Evolutionary conservation across 1,140 invertebrate species (phyloP).

Genomic region (Euura saliciscinereae): DNA sequence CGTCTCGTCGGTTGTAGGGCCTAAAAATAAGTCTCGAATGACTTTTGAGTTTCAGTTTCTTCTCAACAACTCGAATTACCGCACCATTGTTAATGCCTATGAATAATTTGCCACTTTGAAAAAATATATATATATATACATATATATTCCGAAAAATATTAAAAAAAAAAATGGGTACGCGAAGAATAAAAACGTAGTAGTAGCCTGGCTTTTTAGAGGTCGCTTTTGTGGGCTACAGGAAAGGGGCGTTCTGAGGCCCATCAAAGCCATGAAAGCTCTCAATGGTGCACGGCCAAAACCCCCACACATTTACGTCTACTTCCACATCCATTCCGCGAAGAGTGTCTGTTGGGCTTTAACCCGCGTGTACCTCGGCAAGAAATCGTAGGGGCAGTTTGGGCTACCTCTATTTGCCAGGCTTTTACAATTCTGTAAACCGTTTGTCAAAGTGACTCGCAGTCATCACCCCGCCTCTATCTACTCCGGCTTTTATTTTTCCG

Average conservation of each 20-base stretch:
- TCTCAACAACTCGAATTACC: not conserved
- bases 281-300: slow-evolving; percentile 36
- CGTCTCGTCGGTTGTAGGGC: not conserved
- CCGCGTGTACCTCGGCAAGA: not conserved
- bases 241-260: slow-evolving; percentile 51
- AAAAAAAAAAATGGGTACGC: not conserved
- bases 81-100: not conserved
- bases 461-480: not conserved
- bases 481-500: not conserved
- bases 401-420: slow-evolving; percentile 6
- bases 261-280: slow-evolving; percentile 49
- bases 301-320: not conserved
- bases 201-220: not conserved
- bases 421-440: slow-evolving; percentile 3
- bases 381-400: not conserved
- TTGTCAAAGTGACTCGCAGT: not conserved
- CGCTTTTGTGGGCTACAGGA: slow-evolving; percentile 37
- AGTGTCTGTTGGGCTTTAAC: not conserved
- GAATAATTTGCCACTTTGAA: not conserved
- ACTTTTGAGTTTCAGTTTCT: not conserved
- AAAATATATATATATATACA: too few species aligned
- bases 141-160: not conserved
- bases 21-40: not conserved
- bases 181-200: not conserved
- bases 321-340: not conserved